Percentiles rank a stretch among this genome's conserved stretches.
Conservation (phyloP, 2,888 invertebrate species). For the Melanostoma scalare region DNA sequence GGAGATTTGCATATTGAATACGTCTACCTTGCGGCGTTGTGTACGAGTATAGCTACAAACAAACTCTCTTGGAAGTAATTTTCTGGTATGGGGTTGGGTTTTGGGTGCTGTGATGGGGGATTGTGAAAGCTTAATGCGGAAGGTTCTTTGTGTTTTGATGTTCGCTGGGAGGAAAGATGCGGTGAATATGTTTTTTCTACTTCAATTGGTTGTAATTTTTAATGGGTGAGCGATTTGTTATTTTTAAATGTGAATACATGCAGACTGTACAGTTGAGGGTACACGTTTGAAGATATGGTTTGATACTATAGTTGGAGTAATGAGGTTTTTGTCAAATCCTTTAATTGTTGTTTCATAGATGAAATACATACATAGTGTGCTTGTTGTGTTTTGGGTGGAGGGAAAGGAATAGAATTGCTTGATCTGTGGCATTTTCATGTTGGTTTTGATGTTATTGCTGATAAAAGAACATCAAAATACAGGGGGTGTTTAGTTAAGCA, state of each 20-base stretch:
- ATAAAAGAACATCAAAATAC: too few species aligned
- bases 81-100: neutral
- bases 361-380: neutral
- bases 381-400: too few species aligned
- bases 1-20: constrained; percentile 72
- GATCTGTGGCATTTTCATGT: too few species aligned
- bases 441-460: too few species aligned
- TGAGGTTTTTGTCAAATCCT: constrained; percentile 3
- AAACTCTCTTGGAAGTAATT: too few species aligned
- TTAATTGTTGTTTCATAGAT: constrained; percentile 13
- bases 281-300: neutral
- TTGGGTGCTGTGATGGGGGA: neutral
- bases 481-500: too few species aligned
- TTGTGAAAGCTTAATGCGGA: constrained; percentile 43
- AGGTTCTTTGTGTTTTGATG: constrained; percentile 44
- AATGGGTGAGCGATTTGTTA: constrained; percentile 68
- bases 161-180: constrained; percentile 29
- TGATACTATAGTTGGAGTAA: constrained; percentile 13
- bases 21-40: constrained; percentile 51
- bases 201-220: constrained; percentile 68
- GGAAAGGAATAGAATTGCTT: too few species aligned
- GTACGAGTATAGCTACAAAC: neutral
- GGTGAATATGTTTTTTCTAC: constrained; percentile 58
- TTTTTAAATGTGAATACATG: constrained; percentile 38
- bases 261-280: neutral